Evolutionary conservation across 2,797 vertebrate species (phyloP), one percentile per base, ranked within the genome.

Genomic region (Morelia viridis): DNA sequence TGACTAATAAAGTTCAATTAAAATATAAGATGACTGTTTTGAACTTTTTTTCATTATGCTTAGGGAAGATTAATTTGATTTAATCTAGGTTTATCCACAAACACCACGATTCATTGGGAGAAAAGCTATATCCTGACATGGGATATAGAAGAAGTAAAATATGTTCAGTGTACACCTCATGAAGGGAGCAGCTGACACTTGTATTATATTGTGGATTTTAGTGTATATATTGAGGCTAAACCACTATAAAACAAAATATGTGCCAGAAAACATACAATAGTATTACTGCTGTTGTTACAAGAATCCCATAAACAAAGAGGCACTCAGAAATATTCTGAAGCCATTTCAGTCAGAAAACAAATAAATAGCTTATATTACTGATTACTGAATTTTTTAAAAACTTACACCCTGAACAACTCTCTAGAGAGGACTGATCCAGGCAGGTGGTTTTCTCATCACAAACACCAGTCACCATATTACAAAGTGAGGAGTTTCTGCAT

Each of bases 391-490:
- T 92, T 9, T 53, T 58, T 60, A 62, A 41, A 68, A 60, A 83
- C 90, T 87, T 92, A 94, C 93, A 91, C 86, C 15, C 46, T 13
- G 61, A 71, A 89, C 93, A 94, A 26, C 5, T 86, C 7, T 65
- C 35, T 65, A 86, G 17, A 61, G 62, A 89, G 2, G 57, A 11
- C 13, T 84, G 60, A 22, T 91, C n/a, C 15, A 17, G 2, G 50
- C 93, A 94, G 2, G 8, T 41, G 53, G 35, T 24, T 41, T 91
- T 92, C 41, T 91, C 93, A 89, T 92, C 91, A 94, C 84, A 92
- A 12, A 87, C 83, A 13, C 90, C 89, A 84, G 93, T 92, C 41
- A 92, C 41, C 86, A 91, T 94, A 8, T 93, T 93, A 90, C 93
- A 93, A 24, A 26, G 86, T 64, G 5, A 2, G 64, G 4, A 24